A percentile compares a stretch with the other conserved stretches of the same genome.
These are phyloP conservation scores for Lophochroa leadbeateri DNA, from an alignment of 2,113 vertebrate species.

Conservation along the genomic window DNA sequence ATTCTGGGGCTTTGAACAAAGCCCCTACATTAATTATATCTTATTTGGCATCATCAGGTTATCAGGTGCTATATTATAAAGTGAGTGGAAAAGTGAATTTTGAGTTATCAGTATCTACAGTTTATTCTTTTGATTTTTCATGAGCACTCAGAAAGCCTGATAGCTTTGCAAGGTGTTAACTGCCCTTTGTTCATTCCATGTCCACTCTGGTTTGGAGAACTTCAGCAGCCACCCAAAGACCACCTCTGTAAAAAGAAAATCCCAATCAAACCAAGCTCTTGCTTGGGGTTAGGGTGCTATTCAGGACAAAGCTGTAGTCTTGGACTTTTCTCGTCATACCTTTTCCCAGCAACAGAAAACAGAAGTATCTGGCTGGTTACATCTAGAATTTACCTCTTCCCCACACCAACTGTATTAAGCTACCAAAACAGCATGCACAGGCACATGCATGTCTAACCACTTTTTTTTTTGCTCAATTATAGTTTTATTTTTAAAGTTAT, in stretches of 20 bases:
- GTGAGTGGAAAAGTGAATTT: background rate
- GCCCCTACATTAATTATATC: background rate
- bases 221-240: background rate
- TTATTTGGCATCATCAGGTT: conserved; percentile 22
- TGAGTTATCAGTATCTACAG: background rate
- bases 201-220: background rate
- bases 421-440: background rate
- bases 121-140: background rate
- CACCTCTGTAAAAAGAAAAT: background rate
- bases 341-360: background rate
- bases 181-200: background rate
- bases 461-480: background rate
- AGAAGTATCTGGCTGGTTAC: background rate
- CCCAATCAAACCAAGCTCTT: background rate
- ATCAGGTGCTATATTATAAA: conserved; percentile 1
- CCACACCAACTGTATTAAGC: background rate
- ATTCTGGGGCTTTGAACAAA: conserved; percentile 41
- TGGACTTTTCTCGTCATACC: background rate
- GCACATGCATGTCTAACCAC: background rate
- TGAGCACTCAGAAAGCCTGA: background rate
- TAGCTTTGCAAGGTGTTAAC: background rate
- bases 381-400: background rate
- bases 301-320: background rate
- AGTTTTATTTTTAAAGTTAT: background rate
- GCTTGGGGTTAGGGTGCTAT: background rate